Base-by-base conservation (phyloP, 92 coral and sea anemone species). In the Desmophyllum pertusum region DNA sequence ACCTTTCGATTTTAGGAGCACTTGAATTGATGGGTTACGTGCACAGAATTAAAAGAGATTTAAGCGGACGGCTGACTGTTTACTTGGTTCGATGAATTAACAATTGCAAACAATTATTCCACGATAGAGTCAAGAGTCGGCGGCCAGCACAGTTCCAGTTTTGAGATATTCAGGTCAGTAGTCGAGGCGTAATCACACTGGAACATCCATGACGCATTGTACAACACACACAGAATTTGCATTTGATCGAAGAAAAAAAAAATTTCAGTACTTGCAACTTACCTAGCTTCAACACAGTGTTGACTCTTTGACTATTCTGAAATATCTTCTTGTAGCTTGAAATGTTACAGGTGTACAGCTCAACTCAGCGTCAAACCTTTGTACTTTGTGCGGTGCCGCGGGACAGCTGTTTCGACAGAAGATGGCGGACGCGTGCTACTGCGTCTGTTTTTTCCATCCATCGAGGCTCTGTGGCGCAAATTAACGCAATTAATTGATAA, bases 401-500 rank as follows among this genome's bases (percentile, higher is more conserved):
- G n/a, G 50, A 61, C 53, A 25, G 41, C 29, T 14, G 53, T 62
- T 14, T 59, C 41, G 41, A 19, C 38, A 29, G n/a, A 61, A 18
- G 38, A 52, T 19, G 65, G 75, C 50, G 76, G 48, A 33, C 2
- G 18, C 31, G 43, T 7, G 48, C 65, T 45, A 4, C 14, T 48
- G 10, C 46, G 29, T 36, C 27, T 65, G 31, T 15, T 35, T 25
- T 40, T 63, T 29, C 19, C 29, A 5, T n/a, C 73, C 72, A 78
- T 65, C 43, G 43, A 80, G 75, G 76, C 27, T 70, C 38, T 52
- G 51, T 27, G 52, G 78, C 85, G 18, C 78, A 81, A 71, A 70
- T 81, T 53, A 81, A 72, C 55, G 67, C 69, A 70, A 81, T 71
- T 81, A 70, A 71, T 53, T 41, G 51, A 52, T 70, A 39, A 51